These are phyloP conservation scores for Ibidorhyncha struthersii DNA, from an alignment of 2,113 vertebrate species.

Conservation along the genomic window DNA sequence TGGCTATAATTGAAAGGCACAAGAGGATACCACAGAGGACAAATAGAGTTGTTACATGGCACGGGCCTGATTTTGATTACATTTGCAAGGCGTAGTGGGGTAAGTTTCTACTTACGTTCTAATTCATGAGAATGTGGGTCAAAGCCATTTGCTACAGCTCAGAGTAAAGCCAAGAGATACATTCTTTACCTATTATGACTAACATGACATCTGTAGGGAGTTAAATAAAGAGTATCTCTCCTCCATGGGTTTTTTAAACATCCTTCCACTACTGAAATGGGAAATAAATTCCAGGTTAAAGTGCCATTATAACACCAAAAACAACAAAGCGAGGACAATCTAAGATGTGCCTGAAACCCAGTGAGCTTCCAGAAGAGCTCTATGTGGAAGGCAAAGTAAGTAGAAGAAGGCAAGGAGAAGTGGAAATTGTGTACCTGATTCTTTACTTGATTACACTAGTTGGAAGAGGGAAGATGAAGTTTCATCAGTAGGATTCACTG, in stretches of 20 bases:
- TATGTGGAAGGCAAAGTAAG: neutral
- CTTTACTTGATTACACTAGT: neutral
- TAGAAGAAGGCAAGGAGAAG: neutral
- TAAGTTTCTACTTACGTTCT: slow-evolving; percentile 34
- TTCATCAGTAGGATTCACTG: neutral
- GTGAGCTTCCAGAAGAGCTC: neutral
- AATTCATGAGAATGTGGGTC: slow-evolving; percentile 32
- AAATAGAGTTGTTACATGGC: slow-evolving; percentile 10
- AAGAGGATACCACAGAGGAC: neutral
- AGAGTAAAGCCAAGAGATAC: slow-evolving; percentile 47
- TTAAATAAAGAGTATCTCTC: slow-evolving; percentile 26
- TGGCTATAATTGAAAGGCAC: neutral
- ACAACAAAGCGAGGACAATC: neutral
- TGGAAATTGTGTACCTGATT: neutral
- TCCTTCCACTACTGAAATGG: neutral
- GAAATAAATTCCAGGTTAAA: neutral
- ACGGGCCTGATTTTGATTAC: slow-evolving; percentile 15
- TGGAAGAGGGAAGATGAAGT: neutral
- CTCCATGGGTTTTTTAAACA: neutral
- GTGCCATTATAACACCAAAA: neutral
- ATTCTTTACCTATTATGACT: slow-evolving; percentile 42
- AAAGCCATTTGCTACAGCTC: slow-evolving; percentile 35
- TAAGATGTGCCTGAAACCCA: neutral
- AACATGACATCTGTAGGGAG: slow-evolving; percentile 60
- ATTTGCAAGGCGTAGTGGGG: neutral